Evolutionary conservation across 2,888 invertebrate genomes (phyloP).

Genomic region (Phalera bucephala): DNA sequence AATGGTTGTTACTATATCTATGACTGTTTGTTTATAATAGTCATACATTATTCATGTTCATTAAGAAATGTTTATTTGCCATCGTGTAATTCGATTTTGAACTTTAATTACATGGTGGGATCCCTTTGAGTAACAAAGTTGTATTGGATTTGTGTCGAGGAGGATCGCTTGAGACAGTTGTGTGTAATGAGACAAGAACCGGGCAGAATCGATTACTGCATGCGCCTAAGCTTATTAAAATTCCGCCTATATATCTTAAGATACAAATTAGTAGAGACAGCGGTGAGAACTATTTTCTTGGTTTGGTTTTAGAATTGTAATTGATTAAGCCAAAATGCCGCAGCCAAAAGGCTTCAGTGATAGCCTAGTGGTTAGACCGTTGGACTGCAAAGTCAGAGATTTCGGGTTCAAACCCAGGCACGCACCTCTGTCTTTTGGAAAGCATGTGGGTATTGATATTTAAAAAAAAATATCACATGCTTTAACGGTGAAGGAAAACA

Average conservation of each 20-base stretch:
- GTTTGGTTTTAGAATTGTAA: too few relatives aligned
- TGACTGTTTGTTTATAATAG: slow-evolving; percentile 55
- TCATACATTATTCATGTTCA: slow-evolving; percentile 49
- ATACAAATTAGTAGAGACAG: slow-evolving; percentile 31
- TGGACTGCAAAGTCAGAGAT: too few relatives aligned
- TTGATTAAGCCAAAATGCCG: too few relatives aligned
- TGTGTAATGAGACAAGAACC: too few relatives aligned
- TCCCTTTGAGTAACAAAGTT: slow-evolving; percentile 7
- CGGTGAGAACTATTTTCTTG: too few relatives aligned
- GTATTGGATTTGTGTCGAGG: background rate
- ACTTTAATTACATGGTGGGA: slow-evolving; percentile 10
- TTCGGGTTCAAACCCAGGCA: too few relatives aligned
- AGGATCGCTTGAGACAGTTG: slow-evolving; percentile 26
- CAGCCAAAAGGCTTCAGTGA: too few relatives aligned
- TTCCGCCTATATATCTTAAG: slow-evolving; percentile 26
- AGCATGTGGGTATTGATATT: too few relatives aligned
- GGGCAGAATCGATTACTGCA: slow-evolving; percentile 47
- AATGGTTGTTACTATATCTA: slow-evolving; percentile 56
- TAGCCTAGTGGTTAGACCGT: too few relatives aligned
- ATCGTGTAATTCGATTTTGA: slow-evolving; percentile 10
- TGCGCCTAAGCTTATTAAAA: slow-evolving; percentile 42
- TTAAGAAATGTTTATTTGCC: slow-evolving; percentile 7
- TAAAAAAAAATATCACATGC: too few relatives aligned
- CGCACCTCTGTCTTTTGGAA: too few relatives aligned
- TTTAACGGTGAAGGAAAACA: too few relatives aligned